These are phyloP conservation scores for Sinelater perroti DNA, from an alignment of 2,888 invertebrate species.

Conservation along the genomic window DNA sequence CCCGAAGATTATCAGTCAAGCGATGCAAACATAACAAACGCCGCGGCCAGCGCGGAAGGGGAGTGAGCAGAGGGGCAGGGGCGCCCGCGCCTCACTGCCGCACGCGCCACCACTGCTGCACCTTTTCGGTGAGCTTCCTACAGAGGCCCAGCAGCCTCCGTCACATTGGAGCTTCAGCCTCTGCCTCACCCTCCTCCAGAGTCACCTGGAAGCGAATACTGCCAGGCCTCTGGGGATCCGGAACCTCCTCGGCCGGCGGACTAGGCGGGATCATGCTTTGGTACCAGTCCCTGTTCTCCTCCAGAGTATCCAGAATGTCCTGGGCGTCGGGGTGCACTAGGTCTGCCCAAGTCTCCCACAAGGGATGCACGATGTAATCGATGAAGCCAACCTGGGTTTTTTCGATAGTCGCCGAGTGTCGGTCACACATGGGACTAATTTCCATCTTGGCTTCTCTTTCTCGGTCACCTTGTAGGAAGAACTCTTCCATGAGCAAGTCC, in stretches of 20 bases:
- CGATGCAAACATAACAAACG: conserved; percentile 57
- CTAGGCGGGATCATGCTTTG: conserved; percentile 91
- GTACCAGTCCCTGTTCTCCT: conserved; percentile 96
- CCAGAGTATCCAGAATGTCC: conserved; percentile 95
- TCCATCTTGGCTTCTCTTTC: conserved; percentile 96
- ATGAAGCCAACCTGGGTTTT: conserved; percentile 99
- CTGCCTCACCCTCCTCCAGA: conserved; percentile 81
- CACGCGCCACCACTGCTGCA: conserved; percentile 89
- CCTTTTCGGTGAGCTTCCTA: conserved; percentile 89
- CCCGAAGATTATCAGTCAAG: conserved; percentile 58
- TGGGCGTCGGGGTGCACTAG: conserved; percentile 99
- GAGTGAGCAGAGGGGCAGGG: conserved; percentile 46
- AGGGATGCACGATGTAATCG: conserved; percentile 98
- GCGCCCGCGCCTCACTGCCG: conserved; percentile 66
- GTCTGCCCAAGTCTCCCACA: conserved; percentile 99
- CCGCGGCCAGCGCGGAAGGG: conserved; percentile 60
- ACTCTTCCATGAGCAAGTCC: conserved; percentile 95
- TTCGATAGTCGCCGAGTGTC: conserved; percentile 95
- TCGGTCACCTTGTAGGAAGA: conserved; percentile 97
- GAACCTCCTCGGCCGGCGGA: conserved; percentile 78
- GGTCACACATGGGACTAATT: conserved; percentile 99
- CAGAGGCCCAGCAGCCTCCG: conserved; percentile 91
- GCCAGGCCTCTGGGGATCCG: conserved; percentile 64
- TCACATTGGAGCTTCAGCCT: conserved; percentile 82
- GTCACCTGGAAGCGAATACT: conserved; percentile 76